phyloP scores from a whole-genome alignment of 2,113 vertebrate genomes.

The Chauna torquata region DNA sequence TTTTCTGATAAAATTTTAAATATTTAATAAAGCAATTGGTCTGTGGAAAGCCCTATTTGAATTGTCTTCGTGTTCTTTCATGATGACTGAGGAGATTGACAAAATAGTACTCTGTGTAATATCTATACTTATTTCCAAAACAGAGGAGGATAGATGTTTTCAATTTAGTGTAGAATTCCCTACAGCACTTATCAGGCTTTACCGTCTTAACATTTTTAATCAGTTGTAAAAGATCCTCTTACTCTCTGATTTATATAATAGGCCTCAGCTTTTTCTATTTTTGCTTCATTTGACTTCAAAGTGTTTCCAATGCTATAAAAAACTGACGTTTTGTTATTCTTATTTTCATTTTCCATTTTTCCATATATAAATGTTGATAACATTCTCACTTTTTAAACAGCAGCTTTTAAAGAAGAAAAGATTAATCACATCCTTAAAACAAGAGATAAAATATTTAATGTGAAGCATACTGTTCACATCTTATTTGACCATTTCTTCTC shows the following conservation, averaged over 20 bases:
- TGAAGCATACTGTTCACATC: background rate
- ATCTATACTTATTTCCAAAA: slow-evolving; percentile 29
- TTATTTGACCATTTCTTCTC: background rate
- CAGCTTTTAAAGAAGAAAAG: background rate
- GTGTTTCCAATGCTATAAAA: background rate
- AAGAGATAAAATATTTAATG: background rate
- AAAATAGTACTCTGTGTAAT: background rate
- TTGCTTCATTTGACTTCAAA: slow-evolving; percentile 24
- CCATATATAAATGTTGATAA: background rate
- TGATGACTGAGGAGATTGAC: background rate
- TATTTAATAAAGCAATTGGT: slow-evolving; percentile 17
- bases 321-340: background rate
- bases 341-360: background rate
- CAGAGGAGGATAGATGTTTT: slow-evolving; percentile 20
- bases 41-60: background rate
- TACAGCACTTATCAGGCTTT: slow-evolving; percentile 26
- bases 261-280: slow-evolving; percentile 31
- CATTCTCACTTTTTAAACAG: background rate
- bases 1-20: slow-evolving; percentile 23
- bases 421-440: background rate
- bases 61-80: slow-evolving; percentile 1
- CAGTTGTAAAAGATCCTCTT: slow-evolving; percentile 37
- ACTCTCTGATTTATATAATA: slow-evolving; percentile 37
- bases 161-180: slow-evolving; percentile 19
- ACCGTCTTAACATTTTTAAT: slow-evolving; percentile 41